Percentiles rank a stretch among this genome's conserved stretches.
Conservation (phyloP, 2,797 vertebrate genomes). For the Premnoplex brunnescens region DNA sequence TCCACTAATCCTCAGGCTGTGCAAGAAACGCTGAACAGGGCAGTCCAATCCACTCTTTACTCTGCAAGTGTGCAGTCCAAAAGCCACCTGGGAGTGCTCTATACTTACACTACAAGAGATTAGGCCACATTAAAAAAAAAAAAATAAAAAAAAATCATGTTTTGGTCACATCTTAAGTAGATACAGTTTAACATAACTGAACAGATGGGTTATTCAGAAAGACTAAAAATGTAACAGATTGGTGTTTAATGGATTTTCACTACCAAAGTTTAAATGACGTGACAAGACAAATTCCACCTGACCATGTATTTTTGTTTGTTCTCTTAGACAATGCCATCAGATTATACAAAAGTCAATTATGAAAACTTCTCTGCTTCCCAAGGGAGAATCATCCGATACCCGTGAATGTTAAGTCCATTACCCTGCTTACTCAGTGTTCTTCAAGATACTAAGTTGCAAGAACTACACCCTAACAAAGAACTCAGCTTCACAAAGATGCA, state of each 20-base stretch:
- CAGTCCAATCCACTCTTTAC: neutral
- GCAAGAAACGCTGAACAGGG: neutral
- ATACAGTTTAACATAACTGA: neutral
- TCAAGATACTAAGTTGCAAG: neutral
- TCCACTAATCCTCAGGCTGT: neutral
- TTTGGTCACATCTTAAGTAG: neutral
- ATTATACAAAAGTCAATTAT: neutral
- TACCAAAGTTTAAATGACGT: neutral
- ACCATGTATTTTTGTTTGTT: neutral
- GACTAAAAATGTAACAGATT: neutral
- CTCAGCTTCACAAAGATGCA: neutral
- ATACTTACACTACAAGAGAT: neutral
- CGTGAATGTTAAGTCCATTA: neutral
- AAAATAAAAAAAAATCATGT: neutral
- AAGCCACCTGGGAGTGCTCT: neutral
- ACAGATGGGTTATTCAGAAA: neutral
- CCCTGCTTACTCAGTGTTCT: fast-evolving
- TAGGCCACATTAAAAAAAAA: neutral
- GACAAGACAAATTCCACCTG: neutral
- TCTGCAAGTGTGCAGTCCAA: neutral
- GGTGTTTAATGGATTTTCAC: neutral
- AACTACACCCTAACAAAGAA: neutral
- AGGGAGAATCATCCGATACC: neutral
- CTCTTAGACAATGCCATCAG: neutral
- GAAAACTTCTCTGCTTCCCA: neutral